Evolutionary conservation across 2,113 vertebrate species (phyloP), one percentile per base, ranked within the genome.

Genomic region (Grammomys dolichurus): DNA sequence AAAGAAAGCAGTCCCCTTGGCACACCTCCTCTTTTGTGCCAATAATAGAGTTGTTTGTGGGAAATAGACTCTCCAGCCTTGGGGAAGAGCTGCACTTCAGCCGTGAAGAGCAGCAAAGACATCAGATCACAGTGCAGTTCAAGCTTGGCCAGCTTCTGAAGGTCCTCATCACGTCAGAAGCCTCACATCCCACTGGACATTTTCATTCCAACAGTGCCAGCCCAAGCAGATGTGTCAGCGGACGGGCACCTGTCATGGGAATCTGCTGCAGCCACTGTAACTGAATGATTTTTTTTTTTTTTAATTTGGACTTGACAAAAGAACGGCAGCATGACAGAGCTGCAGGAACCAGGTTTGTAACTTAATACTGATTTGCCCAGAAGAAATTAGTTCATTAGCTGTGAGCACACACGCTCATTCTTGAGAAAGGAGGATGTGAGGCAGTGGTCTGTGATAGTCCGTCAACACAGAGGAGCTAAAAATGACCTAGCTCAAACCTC

Each of bases 381-480:
- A 85, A 97, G 93, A 96, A 98, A 98, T 98, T 96, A 97, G 82
- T 93, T 97, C 95, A 96, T 96, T 94, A 96, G 89, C 95, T 97
- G 96, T 94, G 96, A 92, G 67, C 88, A 89, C 91, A 76, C n/a
- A 43, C 28, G 48, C 65, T 98, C 19, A 5, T 97, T 96, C 91
- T 85, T 60, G 72, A n/a, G 65, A 88, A 69, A 76, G 91, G 86
- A 14, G 31, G 87, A 54, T 90, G 69, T 89, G 96, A 97, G 97
- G 94, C 93, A 96, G 94, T 84, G 54, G 51, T 89, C 24, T 56
- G 51, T 33, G 0, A 28, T 90, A 96, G 96, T 95, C 96, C 97
- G 95, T 97, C 96, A 84, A 96, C 97, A 63, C 19, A 56, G n/a
- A 86, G 91, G 86, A 91, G 7, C 67, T 69, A 72, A 89, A 97